phyloP scores from a whole-genome alignment of 2,113 vertebrate genomes.

The Otis tarda region DNA sequence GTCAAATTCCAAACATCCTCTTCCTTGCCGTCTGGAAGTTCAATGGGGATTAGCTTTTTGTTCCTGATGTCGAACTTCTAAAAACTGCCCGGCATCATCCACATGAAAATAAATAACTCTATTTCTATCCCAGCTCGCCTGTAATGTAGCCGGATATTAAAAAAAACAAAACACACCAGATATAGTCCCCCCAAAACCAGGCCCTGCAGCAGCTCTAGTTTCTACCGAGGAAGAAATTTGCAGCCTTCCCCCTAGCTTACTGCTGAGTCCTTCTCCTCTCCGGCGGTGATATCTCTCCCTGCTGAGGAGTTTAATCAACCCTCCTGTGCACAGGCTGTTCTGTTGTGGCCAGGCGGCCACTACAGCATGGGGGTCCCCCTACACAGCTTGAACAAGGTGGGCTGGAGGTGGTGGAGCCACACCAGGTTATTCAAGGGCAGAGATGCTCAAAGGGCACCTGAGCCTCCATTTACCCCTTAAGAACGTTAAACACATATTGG shows the following conservation, averaged over 20 bases:
- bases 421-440: not conserved
- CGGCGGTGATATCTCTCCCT: not conserved
- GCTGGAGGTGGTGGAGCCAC: not conserved
- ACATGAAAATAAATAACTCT: slow-evolving; percentile 66
- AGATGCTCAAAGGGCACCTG: not conserved
- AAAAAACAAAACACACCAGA: not conserved
- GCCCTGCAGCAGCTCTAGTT: not conserved
- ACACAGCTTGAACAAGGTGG: not conserved
- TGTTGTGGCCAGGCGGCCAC: not conserved
- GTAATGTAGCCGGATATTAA: slow-evolving; percentile 42
- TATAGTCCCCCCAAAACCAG: not conserved
- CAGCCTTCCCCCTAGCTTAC: not conserved
- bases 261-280: slow-evolving; percentile 27
- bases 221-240: not conserved
- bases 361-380: not conserved
- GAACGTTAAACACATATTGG: rapidly evolving
- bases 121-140: slow-evolving; percentile 30
- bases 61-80: slow-evolving; percentile 40
- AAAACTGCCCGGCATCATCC: slow-evolving; percentile 45
- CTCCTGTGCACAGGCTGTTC: slow-evolving; percentile 13
- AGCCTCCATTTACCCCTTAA: not conserved
- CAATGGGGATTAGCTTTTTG: slow-evolving; percentile 39
- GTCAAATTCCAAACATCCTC: slow-evolving; percentile 72
- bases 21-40: slow-evolving; percentile 64
- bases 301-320: slow-evolving; percentile 2